Evolutionary conservation across 2,113 vertebrate species (phyloP).

Genomic region (Megaptera novaeangliae): DNA sequence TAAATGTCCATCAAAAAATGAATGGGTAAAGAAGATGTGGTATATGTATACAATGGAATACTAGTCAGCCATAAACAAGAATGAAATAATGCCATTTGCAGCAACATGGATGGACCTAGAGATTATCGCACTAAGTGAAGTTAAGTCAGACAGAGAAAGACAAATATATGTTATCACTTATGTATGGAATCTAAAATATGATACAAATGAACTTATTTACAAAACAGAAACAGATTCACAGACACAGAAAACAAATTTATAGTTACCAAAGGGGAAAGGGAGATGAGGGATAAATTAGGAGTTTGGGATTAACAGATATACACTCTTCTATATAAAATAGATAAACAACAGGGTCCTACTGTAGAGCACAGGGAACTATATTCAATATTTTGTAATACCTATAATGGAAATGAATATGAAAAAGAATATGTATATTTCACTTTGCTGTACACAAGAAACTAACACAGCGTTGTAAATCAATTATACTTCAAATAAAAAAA

Average conservation of each 20-base stretch:
- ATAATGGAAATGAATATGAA: background rate
- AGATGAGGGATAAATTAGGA: background rate
- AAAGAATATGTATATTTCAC: background rate
- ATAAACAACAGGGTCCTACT: background rate
- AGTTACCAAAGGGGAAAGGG: background rate
- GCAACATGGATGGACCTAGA: background rate
- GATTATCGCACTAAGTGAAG: background rate
- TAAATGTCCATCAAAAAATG: background rate
- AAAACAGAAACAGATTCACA: background rate
- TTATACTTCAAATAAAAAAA: background rate
- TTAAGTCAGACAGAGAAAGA: background rate
- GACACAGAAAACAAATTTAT: background rate
- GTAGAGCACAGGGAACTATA: background rate
- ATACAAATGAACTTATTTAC: background rate
- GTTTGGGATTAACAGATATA: background rate
- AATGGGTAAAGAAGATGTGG: background rate
- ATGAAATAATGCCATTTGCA: background rate
- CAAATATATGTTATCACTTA: background rate
- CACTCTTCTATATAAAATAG: background rate
- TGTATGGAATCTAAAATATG: background rate
- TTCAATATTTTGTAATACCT: background rate
- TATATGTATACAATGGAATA: background rate
- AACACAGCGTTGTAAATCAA: background rate
- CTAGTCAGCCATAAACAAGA: background rate
- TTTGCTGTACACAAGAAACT: background rate